Base-by-base conservation (phyloP, 2,888 invertebrate genomes). In the Pocota personata region DNA sequence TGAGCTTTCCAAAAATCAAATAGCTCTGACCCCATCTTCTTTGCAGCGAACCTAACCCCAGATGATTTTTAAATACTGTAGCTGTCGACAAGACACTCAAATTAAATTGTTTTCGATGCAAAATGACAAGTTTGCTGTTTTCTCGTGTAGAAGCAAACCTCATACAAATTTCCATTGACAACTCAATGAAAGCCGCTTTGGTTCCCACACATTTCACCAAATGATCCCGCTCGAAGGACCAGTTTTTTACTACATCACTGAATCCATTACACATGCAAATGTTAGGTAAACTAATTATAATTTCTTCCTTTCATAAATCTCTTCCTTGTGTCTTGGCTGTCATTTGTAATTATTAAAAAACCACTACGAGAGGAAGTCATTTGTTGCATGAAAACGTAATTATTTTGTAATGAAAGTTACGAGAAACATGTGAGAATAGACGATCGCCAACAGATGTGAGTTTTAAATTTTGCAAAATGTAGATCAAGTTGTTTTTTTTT, bases 181-280 rank as follows among this genome's bases (percentile, higher is more conserved):
- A 1, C 19, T 12, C 10, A 19, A 0, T 48, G 19, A 37, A 21
- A 32, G 32, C 7, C 32, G 48, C 30, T 32, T 66, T 14, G n/a
- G 30, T 55, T 69, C 19, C 69, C 66, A 69, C 43, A 43, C 69
- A 55, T 58, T 37, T 52, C 27, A 30, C 52, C 37, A 72, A 48
- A 24, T 58, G 30, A 66, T 73, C 50, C 50, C 2, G 60, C 67
- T 73, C 73, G 30, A 83, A 78, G 83, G 83, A 83, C 83, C 83
- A 83, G 83, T 83, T 77, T 82, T 66, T 46, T 19, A 14, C 19
- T 37, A 6, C 66, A 37, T 52, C 37, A 32, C 16, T 43, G 12
- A 40, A n/a, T 30, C 43, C 6, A 72, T 50, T 46, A 52, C 60
- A 37, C 82, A 69, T 73, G 83, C 78, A 73, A 79, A 79, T 73